Percentiles rank a stretch among this genome's conserved stretches.
These are phyloP conservation scores for Osmerus mordax DNA, from an alignment of 2,113 vertebrate species.

Conservation along the genomic window DNA sequence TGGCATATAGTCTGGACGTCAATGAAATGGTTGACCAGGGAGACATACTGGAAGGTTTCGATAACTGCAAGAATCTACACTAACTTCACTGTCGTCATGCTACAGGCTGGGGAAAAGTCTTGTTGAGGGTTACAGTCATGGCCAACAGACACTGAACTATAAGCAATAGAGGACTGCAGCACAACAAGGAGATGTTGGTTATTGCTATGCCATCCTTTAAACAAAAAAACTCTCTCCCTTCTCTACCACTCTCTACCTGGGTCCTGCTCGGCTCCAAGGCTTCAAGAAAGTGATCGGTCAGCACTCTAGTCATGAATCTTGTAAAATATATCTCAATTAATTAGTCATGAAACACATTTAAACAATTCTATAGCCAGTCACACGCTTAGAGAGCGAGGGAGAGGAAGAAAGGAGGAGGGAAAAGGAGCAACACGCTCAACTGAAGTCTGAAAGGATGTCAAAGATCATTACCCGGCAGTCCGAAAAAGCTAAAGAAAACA, in stretches of 20 bases:
- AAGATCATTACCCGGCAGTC: conserved; percentile 27
- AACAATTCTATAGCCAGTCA: neutral
- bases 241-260: neutral
- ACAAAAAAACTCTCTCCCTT: neutral
- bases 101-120: too few relatives aligned
- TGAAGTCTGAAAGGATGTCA: conserved; percentile 6
- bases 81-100: too few relatives aligned
- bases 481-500: conserved; percentile 13
- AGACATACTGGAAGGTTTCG: too few relatives aligned
- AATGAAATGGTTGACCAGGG: neutral
- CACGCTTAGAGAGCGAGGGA: neutral
- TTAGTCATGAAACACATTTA: conserved; percentile 12
- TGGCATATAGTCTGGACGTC: neutral
- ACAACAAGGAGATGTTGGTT: neutral
- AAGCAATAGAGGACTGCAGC: neutral
- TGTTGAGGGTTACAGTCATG: too few relatives aligned
- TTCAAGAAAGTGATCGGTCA: conserved; percentile 11
- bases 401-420: neutral
- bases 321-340: conserved; percentile 7
- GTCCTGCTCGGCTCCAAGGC: conserved; percentile 12
- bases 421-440: conserved; percentile 15
- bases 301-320: conserved; percentile 18
- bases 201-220: neutral
- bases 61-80: too few relatives aligned
- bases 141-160: too few relatives aligned